Base-by-base conservation (phyloP, 2,797 vertebrate species). In the Lepilemur septentrionalis region DNA sequence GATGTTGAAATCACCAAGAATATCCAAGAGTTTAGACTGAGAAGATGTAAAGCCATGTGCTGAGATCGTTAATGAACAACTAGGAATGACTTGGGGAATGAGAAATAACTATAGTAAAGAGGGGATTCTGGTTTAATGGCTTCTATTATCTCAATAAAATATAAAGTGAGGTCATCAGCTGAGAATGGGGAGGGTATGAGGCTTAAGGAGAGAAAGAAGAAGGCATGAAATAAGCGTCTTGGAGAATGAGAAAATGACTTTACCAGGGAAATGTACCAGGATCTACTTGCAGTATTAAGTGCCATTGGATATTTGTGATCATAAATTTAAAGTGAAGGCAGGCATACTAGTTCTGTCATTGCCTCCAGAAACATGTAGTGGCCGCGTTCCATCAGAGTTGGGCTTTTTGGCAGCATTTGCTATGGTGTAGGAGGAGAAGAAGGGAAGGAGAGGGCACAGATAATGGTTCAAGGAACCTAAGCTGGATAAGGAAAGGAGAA, bases 61-160 rank as follows among this genome's bases (percentile, higher is more conserved):
- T 8, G 10, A 65, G 65, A 69, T 75, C 25, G 48, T 87, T 73
- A n/a, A 18, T 32, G 41, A 52, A 43, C 84, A 22, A 55, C 75
- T n/a, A 38, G 22, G 17, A 76, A 72, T 78, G 41, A 38, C 50
- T 38, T 52, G 32, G 11, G 48, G 32, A 9, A 43, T 52, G 35
- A 43, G 23, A 38, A 38, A 35, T 75, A 88, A 76, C 28, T 25
- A 4, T 59, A 76, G 15, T 48, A 78, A 90, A n/a, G 61, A 22
- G n/a, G 13, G 22, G 57, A 78, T 83, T 76, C 55, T 25, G 22
- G 15, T 43, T 43, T 72, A 65, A 30, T 79, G 32, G 65, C 43
- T 65, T 84, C 89, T 48, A 18, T 84, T 83, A 78, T 65, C 46
- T 84, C 70, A 89, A 18, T 63, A 76, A 94, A 91, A 43, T 94